Base-by-base conservation (phyloP, 2,888 invertebrate genomes). In the Drosophila mercatorum region DNA sequence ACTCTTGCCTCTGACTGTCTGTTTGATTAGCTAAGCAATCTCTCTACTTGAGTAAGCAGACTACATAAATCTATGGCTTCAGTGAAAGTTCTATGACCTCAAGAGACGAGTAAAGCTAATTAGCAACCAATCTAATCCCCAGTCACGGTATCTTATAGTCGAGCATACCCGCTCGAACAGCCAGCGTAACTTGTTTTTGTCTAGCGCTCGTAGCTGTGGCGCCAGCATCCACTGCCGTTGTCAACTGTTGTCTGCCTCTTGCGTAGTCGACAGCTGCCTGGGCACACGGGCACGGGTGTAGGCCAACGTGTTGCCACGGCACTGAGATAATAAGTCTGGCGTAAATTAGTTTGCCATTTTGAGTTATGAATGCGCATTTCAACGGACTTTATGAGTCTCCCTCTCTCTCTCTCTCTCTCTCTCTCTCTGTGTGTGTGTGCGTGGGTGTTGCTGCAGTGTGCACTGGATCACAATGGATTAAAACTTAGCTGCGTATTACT, bases 331-430 rank as follows among this genome's bases (percentile, higher is more conserved):
- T 86, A 89, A 85, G 85, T 82, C 89, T 84, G 82, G 80, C 85
- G 80, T 85, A 86, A 86, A 86, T 86, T 86, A 86, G 85, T 86
- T 89, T 88, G 85, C 85, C 88, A 86, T 86, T 86, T 89, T 89
- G 88, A 88, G 88, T 86, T 88, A 86, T 86, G 85, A 86, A 86
- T 86, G 88, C 89, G 89, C 85, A 88, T 88, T 86, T 89, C 80
- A 72, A 66, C 86, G 74, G 41, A 56, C 67, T 43, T 57, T 52
- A 57, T 66, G 58, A 44, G 55, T 17, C 40, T 53, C 40, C 22
- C 22, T 22, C 22, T 22, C 22, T 22, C 22, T 22, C 22, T 22
- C 22, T 22, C 22, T 22, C 22, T 22, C 22, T 22, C 22, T 22
- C 22, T 22, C 22, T 22, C 22, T 22, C 1, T 22, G 22, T 53